Conservation (phyloP, 2,888 invertebrate species). For the Selenia dentaria region DNA sequence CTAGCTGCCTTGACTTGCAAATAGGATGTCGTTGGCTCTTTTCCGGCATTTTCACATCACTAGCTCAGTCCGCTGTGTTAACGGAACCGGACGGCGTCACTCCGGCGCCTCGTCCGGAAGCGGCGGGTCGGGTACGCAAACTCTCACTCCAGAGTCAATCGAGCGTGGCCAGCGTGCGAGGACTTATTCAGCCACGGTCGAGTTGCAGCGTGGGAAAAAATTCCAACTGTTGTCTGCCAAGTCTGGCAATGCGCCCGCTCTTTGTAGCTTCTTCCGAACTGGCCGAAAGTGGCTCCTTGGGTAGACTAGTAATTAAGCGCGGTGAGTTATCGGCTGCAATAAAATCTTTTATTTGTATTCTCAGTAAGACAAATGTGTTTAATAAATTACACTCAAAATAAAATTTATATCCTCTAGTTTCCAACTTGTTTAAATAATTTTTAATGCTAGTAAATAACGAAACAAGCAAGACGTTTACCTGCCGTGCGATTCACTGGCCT, state of each 20-base stretch:
- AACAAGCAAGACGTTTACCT: too few species aligned
- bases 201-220: constrained; percentile 38
- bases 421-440: too few species aligned
- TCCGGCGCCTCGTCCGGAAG: constrained; percentile 68
- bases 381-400: background rate
- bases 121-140: constrained; percentile 60
- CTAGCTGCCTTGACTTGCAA: constrained; percentile 13
- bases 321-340: constrained; percentile 34
- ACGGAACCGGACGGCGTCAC: constrained; percentile 70
- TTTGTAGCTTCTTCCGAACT: constrained; percentile 29
- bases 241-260: constrained; percentile 33
- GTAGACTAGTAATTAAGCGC: constrained; percentile 33
- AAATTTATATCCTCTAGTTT: too few species aligned
- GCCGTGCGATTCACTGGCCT: too few species aligned
- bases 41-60: constrained; percentile 28
- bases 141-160: constrained; percentile 65
- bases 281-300: constrained; percentile 32
- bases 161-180: constrained; percentile 53
- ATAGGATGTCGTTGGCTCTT: constrained; percentile 24
- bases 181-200: constrained; percentile 49
- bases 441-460: too few species aligned
- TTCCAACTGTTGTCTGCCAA: constrained; percentile 26
- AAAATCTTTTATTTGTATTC: constrained; percentile 27
- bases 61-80: constrained; percentile 30
- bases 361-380: constrained; percentile 23